Base-by-base conservation (phyloP, 2,113 vertebrate species). In the Gallinago media region DNA sequence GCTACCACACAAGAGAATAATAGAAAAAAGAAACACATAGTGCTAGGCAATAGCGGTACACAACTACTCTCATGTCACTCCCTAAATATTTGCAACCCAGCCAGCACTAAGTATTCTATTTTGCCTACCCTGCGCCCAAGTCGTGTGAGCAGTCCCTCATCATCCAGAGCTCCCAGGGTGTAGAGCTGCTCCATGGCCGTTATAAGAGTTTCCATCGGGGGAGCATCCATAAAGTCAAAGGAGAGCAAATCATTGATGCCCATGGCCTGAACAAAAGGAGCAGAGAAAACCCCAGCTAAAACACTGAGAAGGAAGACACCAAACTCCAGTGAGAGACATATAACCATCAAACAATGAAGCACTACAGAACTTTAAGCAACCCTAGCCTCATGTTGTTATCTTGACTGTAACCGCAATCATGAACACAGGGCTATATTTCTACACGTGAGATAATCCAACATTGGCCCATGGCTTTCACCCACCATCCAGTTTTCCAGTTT, bases 121-220 rank as follows among this genome's bases (percentile, higher is more conserved):
- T 15, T 9, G 27, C 98, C 81, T 97, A 99, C 99, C 98, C 99
- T 98, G 90, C 99, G 98, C 0, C 99, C 99, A 11, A 99, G 97
- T 5, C 99, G 98, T 14, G 99, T 99, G 61, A 99, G 99, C 52
- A 99, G 96, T 1, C 99, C 99, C 92, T 99, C 99, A 5, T 99
- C 99, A 10, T 99, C 99, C 97, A 99, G 97, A 40, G 99, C 99
- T 65, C 99, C 99, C 94, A 99, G 98, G 0, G 99, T 99, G 96
- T 99, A 99, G 9, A 99, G 98, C 96, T 99, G 99, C 97, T 99
- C 99, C 99, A 99, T 99, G 94, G 99, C 99, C 21, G 99, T 99
- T 96, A 99, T 99, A 34, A 99, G 98, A 6, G 99, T 99, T 97
- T 99, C 99, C 99, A 99, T 99, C 4, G 99, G 99, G 1, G 99